phyloP scores from a whole-genome alignment of 2,888 invertebrate genomes.

The Epinotia demarniana region DNA sequence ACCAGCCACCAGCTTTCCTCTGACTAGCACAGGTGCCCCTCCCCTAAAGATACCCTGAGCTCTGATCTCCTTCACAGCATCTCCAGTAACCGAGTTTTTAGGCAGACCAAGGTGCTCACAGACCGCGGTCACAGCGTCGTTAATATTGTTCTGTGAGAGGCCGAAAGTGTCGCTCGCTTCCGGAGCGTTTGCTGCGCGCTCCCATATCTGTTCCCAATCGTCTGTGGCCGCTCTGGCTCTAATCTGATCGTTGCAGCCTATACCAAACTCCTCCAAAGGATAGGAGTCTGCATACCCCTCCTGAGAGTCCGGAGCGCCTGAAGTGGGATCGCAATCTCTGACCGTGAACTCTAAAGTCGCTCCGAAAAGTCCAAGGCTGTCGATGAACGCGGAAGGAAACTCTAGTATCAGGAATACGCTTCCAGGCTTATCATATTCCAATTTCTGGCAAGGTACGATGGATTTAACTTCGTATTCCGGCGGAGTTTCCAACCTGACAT shows the following conservation, averaged over 20 bases:
- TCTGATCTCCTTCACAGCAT: slow-evolving; percentile 74
- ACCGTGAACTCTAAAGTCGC: slow-evolving; percentile 97
- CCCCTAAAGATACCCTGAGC: slow-evolving; percentile 93
- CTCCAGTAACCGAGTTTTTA: slow-evolving; percentile 67
- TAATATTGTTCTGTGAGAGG: slow-evolving; percentile 84
- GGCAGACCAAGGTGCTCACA: slow-evolving; percentile 75
- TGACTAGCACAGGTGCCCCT: slow-evolving; percentile 94
- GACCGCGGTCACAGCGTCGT: slow-evolving; percentile 72
- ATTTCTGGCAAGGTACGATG: slow-evolving; percentile 88
- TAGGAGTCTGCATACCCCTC: slow-evolving; percentile 99
- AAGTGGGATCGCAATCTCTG: slow-evolving; percentile 98
- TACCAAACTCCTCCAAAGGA: slow-evolving; percentile 92
- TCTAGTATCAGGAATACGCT: slow-evolving; percentile 93
- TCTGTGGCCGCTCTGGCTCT: slow-evolving; percentile 65
- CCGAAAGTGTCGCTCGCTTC: slow-evolving; percentile 97
- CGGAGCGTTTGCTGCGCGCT: slow-evolving; percentile 86
- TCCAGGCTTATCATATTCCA: slow-evolving; percentile 94
- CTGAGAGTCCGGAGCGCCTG: slow-evolving; percentile 97
- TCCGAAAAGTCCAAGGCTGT: slow-evolving; percentile 91
- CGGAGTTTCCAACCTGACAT: slow-evolving; percentile 93
- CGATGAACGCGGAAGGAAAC: slow-evolving; percentile 81
- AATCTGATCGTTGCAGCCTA: slow-evolving; percentile 74
- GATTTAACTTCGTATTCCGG: slow-evolving; percentile 91
- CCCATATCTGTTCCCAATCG: slow-evolving; percentile 89
- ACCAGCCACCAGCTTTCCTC: slow-evolving; percentile 91